A percentile compares a stretch with the other conserved stretches of the same genome.
These are phyloP conservation scores for Aptenodytes patagonicus DNA, from an alignment of 2,113 vertebrate species.

Conservation along the genomic window DNA sequence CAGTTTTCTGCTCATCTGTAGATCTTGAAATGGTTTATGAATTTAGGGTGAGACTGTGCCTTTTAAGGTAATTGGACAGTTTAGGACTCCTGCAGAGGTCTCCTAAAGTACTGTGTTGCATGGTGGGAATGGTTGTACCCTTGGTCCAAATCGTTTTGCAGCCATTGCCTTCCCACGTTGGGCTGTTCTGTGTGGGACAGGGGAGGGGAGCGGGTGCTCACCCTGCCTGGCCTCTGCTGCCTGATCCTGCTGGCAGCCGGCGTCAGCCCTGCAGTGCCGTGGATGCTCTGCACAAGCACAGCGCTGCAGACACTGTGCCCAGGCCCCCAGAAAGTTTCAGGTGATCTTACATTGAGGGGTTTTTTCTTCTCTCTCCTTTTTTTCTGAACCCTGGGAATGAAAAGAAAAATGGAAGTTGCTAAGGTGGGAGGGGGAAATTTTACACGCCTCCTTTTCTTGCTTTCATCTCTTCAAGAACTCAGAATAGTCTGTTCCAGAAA, in stretches of 20 bases:
- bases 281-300: background rate
- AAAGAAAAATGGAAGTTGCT: background rate
- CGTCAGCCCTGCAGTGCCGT: fast-evolving
- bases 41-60: background rate
- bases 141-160: background rate
- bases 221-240: background rate
- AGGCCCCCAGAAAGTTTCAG: too few species aligned
- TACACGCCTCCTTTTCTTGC: background rate
- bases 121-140: background rate
- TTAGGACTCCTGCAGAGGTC: background rate
- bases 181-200: fast-evolving
- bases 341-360: background rate
- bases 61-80: background rate
- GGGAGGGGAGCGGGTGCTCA: fast-evolving
- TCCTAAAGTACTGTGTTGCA: background rate
- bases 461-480: background rate
- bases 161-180: fast-evolving
- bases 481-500: background rate
- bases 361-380: background rate
- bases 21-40: background rate
- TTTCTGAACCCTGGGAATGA: background rate
- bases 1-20: background rate
- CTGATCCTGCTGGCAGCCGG: background rate
- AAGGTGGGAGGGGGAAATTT: background rate
- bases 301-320: background rate